phyloP scores from a whole-genome alignment of 1,140 invertebrate species.

The Zophobas atratus region DNA sequence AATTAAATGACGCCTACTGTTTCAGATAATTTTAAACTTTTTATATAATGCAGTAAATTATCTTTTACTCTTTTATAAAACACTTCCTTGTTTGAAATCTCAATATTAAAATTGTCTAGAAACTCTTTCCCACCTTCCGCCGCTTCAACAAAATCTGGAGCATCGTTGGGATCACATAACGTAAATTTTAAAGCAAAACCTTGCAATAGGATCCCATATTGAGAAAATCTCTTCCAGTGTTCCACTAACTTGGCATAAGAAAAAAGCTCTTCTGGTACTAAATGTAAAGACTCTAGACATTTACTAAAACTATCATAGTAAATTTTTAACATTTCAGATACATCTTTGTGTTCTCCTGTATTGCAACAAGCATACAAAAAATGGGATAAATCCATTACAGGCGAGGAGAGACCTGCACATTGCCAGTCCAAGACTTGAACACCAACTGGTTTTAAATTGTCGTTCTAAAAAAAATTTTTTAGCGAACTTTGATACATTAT shows the following conservation, averaged over 20 bases:
- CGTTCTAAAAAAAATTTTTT: neutral
- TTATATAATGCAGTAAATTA: neutral
- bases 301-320: neutral
- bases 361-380: neutral
- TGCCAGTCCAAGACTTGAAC: neutral
- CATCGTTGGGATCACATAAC: neutral
- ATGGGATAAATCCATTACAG: neutral
- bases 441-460: neutral
- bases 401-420: neutral
- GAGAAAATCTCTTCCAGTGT: neutral
- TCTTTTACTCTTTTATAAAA: neutral
- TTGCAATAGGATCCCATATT: neutral
- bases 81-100: neutral
- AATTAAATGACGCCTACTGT: neutral
- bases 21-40: neutral
- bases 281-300: neutral
- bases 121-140: neutral
- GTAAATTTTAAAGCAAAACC: neutral
- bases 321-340: neutral
- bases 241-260: neutral
- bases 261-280: neutral
- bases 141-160: neutral
- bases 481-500: neutral
- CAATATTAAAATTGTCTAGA: neutral
- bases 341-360: neutral